Conservation (phyloP, 2,113 vertebrate genomes). For the Zosterops pallidus region DNA sequence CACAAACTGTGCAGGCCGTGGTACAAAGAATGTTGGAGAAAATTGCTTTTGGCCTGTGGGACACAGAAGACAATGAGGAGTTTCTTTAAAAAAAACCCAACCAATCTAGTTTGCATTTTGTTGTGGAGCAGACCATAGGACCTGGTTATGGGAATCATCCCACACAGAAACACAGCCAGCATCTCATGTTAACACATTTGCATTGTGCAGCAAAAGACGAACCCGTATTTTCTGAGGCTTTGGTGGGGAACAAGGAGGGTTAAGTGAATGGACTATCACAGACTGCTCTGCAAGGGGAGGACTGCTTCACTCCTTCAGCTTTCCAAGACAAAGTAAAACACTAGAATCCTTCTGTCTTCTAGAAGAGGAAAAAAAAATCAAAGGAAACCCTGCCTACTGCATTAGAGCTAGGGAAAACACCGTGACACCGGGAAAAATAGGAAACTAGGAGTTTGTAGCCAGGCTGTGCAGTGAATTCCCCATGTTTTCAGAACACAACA, state of each 20-base stretch:
- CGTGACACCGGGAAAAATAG: neutral
- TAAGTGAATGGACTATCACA: neutral
- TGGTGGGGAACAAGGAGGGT: neutral
- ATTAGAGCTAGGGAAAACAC: neutral
- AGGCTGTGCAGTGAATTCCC: neutral
- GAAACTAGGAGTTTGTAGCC: neutral
- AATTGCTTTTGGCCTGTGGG: constrained; percentile 8
- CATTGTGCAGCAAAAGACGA: neutral
- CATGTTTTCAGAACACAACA: neutral
- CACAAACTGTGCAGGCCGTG: neutral
- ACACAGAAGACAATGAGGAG: constrained; percentile 30
- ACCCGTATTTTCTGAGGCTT: fast-evolving
- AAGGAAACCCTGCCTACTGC: neutral
- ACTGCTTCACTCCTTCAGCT: neutral
- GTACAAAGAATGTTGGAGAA: constrained; percentile 16
- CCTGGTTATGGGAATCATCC: neutral
- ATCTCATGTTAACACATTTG: neutral
- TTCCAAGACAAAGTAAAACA: neutral
- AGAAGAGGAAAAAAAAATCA: neutral
- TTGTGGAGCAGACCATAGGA: neutral
- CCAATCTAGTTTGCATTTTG: neutral
- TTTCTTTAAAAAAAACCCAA: neutral
- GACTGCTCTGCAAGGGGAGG: neutral
- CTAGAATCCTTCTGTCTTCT: neutral
- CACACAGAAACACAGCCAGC: neutral